Conservation (phyloP, 2,888 invertebrate genomes). For the Myathropa florea region DNA sequence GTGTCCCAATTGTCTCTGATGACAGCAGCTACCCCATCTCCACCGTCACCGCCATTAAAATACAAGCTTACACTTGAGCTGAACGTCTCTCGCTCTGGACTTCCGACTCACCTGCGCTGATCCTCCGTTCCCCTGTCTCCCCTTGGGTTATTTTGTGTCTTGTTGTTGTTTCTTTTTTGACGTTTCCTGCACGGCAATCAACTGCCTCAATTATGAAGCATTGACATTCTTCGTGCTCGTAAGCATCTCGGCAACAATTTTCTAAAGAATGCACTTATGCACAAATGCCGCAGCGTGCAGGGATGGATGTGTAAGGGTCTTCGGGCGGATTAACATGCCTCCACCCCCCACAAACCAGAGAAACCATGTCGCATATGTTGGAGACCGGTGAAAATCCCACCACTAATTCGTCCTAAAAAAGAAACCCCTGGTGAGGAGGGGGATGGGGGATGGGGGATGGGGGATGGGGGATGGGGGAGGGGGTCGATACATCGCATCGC, state of each 20-base stretch:
- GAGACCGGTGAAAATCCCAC: constrained; percentile 6
- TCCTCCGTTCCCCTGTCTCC: constrained; percentile 13
- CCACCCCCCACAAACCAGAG: neutral
- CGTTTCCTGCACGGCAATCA: neutral
- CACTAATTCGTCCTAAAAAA: constrained; percentile 37
- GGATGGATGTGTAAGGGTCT: constrained; percentile 11
- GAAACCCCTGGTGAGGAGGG: neutral
- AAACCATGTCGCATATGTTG: constrained; percentile 32
- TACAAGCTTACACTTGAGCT: constrained; percentile 34
- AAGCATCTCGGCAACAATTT: constrained; percentile 61
- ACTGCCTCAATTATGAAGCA: constrained; percentile 63
- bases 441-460: too few species aligned
- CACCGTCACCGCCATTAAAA: neutral
- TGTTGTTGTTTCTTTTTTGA: too few species aligned
- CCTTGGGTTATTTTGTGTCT: neutral
- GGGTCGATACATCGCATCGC: constrained; percentile 50
- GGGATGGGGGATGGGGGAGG: too few species aligned
- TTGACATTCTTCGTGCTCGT: constrained; percentile 52
- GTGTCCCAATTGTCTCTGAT: constrained; percentile 20
- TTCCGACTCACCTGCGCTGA: constrained; percentile 7
- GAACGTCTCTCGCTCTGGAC: neutral
- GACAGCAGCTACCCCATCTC: neutral
- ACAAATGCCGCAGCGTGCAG: constrained; percentile 40
- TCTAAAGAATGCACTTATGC: constrained; percentile 57
- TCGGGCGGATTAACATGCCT: constrained; percentile 31